These are phyloP conservation scores for Lepisosteus osseus DNA, from an alignment of 2,113 vertebrate species.

Conservation along the genomic window DNA sequence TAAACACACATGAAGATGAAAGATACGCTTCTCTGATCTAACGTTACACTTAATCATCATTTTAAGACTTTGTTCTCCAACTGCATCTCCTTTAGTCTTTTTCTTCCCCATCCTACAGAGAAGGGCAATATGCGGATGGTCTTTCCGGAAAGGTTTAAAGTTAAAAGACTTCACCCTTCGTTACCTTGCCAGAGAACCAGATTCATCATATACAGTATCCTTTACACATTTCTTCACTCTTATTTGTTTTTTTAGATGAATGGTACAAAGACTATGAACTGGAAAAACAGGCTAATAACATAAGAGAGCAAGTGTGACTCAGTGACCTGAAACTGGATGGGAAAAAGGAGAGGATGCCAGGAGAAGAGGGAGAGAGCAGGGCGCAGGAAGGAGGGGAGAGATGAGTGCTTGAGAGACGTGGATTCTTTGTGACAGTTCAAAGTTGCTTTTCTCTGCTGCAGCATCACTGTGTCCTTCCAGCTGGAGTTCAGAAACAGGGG, in stretches of 20 bases:
- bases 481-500: conserved; percentile 26
- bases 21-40: neutral
- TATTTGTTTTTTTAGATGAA: neutral
- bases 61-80: no score
- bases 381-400: conserved; percentile 47
- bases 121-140: no score
- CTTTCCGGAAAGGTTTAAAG: no score
- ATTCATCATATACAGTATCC: no score
- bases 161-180: no score
- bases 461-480: conserved; percentile 46
- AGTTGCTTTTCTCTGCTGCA: conserved; percentile 48
- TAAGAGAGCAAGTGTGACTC: conserved; percentile 49
- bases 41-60: no score
- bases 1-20: neutral
- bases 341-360: conserved; percentile 38
- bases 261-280: neutral
- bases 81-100: no score
- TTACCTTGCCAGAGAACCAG: no score
- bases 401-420: conserved; percentile 54
- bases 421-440: conserved; percentile 72
- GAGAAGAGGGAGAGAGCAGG: conserved; percentile 12
- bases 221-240: no score
- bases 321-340: conserved; percentile 60
- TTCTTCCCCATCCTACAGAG: no score
- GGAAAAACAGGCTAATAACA: neutral